phyloP scores from a whole-genome alignment of 2,113 vertebrate species.

The Rhea americana region DNA sequence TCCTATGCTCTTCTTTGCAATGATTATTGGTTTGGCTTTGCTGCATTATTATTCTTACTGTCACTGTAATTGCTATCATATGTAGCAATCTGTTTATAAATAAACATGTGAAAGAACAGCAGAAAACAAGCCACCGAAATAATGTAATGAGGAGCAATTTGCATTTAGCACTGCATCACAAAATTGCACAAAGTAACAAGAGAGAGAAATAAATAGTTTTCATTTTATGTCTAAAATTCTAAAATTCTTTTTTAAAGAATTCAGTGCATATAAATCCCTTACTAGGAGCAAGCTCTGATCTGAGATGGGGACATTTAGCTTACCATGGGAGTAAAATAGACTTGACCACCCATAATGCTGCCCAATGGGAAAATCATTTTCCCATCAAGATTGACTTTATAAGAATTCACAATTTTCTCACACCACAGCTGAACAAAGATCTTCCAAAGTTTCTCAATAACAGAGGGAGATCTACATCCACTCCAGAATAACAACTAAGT shows the following conservation, averaged over 20 bases:
- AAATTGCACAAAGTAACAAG: neutral
- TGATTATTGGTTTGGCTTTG: slow-evolving; percentile 22
- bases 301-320: neutral
- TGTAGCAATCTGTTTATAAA: slow-evolving; percentile 57
- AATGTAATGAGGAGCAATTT: slow-evolving; percentile 47
- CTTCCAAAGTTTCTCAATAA: neutral
- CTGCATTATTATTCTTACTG: slow-evolving; percentile 37
- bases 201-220: slow-evolving; percentile 23
- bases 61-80: slow-evolving; percentile 46
- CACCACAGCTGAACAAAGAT: neutral
- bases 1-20: neutral
- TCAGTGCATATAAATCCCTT: neutral
- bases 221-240: neutral
- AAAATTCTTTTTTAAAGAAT: neutral
- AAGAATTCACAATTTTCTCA: neutral
- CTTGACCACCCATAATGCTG: neutral
- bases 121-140: slow-evolving; percentile 50
- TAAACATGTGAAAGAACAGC: slow-evolving; percentile 38
- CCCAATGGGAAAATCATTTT: neutral
- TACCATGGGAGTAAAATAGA: neutral
- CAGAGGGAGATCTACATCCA: accelerated
- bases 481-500: neutral
- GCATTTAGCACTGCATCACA: slow-evolving; percentile 29
- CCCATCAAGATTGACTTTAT: neutral
- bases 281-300: neutral